These are phyloP conservation scores for Rhamnusium bicolor DNA, from an alignment of 2,888 invertebrate species.

Conservation along the genomic window DNA sequence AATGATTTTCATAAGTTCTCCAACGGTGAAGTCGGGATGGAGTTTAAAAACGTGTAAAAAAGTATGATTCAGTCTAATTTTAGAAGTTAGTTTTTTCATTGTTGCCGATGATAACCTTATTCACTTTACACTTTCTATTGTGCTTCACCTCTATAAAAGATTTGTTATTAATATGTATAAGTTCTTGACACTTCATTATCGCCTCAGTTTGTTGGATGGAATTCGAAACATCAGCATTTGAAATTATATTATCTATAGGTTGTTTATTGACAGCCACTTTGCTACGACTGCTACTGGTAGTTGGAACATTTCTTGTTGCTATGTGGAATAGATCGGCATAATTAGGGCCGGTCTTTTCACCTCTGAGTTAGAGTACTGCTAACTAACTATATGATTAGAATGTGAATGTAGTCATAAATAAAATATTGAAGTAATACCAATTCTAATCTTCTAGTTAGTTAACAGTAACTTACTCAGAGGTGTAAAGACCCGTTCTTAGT, in stretches of 20 bases:
- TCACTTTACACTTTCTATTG: background rate
- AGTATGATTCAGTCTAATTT: background rate
- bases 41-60: slow-evolving; percentile 16
- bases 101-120: slow-evolving; percentile 16
- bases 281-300: too few relatives aligned
- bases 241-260: background rate
- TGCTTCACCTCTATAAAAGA: background rate
- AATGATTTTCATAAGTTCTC: slow-evolving; percentile 8
- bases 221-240: background rate
- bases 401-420: too few relatives aligned
- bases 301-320: too few relatives aligned
- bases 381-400: too few relatives aligned
- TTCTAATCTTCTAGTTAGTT: too few relatives aligned
- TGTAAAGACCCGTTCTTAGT: too few relatives aligned
- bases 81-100: slow-evolving; percentile 5
- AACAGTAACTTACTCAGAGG: too few relatives aligned
- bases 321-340: too few relatives aligned
- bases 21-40: slow-evolving; percentile 15
- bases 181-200: background rate
- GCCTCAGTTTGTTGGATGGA: background rate
- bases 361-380: too few relatives aligned
- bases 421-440: too few relatives aligned
- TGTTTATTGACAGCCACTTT: background rate
- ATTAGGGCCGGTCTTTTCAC: too few relatives aligned
- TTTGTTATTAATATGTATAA: background rate